Conservation (phyloP, 2,797 vertebrate genomes). For the Tragopan temminckii region DNA sequence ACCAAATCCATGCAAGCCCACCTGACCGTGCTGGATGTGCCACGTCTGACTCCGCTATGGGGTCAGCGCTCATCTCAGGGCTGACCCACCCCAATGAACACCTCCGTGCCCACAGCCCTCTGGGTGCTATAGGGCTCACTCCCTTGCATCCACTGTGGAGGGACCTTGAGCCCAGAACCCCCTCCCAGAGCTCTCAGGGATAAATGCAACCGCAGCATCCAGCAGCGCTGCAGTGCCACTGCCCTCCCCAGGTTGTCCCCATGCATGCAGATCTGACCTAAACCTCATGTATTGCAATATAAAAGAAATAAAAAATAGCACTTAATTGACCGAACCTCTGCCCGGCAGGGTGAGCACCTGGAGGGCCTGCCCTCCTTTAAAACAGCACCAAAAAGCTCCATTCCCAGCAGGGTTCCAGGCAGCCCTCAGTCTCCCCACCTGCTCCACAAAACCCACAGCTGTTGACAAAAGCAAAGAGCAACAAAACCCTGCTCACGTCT, state of each 20-base stretch:
- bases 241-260: neutral
- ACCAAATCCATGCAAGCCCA: neutral
- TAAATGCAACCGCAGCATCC: too few species aligned
- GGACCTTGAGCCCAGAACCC: neutral
- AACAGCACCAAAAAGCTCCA: neutral
- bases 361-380: rapidly evolving
- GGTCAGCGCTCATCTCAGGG: neutral
- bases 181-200: neutral
- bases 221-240: neutral
- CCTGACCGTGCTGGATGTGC: rapidly evolving
- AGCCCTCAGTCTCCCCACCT: neutral
- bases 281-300: neutral
- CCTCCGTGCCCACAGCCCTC: neutral
- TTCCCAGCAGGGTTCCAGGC: rapidly evolving
- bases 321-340: neutral
- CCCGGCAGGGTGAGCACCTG: neutral
- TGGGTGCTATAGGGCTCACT: rapidly evolving
- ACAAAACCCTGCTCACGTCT: neutral
- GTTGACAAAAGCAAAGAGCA: neutral
- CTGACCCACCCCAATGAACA: too few species aligned
- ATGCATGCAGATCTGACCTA: neutral
- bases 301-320: neutral
- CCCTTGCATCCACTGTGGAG: neutral
- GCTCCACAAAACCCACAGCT: rapidly evolving
- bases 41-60: rapidly evolving